Evolutionary conservation across 2,888 invertebrate species (phyloP).

Genomic region (Andrena minutula): DNA sequence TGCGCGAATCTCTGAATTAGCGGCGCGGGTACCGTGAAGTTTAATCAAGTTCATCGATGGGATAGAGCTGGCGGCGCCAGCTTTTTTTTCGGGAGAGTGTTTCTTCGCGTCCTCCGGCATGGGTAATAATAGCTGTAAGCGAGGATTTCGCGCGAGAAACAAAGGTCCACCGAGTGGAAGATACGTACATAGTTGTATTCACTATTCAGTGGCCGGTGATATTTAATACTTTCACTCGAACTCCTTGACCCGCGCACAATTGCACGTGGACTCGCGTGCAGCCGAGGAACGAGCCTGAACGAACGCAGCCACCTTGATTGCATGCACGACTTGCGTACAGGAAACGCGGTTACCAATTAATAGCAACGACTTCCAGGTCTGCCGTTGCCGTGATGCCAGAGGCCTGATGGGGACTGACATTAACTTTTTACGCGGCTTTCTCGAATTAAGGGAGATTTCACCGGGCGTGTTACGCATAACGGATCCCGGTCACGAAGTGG

Average conservation of each 20-base stretch:
- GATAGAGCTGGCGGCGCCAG: not conserved
- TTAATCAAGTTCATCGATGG: conserved; percentile 1
- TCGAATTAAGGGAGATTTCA: conserved; percentile 23
- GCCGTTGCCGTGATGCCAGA: not conserved
- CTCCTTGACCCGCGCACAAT: conserved; percentile 81
- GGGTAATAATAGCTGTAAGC: not conserved
- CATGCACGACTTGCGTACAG: conserved; percentile 53
- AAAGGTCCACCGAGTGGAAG: conserved; percentile 14
- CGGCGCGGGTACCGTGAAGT: not conserved
- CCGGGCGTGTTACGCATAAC: not conserved
- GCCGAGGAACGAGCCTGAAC: conserved; percentile 16
- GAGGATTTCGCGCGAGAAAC: not conserved
- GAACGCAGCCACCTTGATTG: conserved; percentile 6
- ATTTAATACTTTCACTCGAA: conserved; percentile 84
- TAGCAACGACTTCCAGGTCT: conserved; percentile 43
- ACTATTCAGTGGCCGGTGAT: conserved; percentile 76
- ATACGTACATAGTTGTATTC: conserved; percentile 60
- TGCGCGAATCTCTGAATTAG: conserved; percentile 1
- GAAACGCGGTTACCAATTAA: conserved; percentile 53
- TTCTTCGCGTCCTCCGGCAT: not conserved
- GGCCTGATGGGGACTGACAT: not conserved
- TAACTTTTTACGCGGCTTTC: conserved; percentile 19
- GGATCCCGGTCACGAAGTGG: not conserved
- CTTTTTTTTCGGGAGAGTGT: not conserved
- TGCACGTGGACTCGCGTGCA: conserved; percentile 67